A percentile compares a stretch with the other conserved stretches of the same genome.
Conservation (phyloP, 2,888 invertebrate species). For the Apantesis nais region DNA sequence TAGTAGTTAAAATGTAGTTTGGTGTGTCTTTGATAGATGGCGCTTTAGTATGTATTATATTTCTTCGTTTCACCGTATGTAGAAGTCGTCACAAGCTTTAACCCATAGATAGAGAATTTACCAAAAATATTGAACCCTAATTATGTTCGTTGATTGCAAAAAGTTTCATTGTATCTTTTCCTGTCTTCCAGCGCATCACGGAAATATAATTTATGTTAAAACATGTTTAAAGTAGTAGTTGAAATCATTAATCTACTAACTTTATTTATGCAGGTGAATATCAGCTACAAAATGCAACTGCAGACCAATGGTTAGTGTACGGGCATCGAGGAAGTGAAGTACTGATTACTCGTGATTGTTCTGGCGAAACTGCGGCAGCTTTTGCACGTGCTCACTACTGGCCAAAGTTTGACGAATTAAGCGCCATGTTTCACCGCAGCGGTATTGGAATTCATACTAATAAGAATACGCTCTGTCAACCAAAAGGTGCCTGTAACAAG, state of each 20-base stretch:
- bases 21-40: too few species aligned
- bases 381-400: conserved; percentile 60
- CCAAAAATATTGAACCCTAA: too few species aligned
- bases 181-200: not conserved
- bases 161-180: too few species aligned
- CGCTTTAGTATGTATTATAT: too few species aligned
- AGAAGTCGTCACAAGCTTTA: too few species aligned
- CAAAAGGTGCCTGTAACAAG: conserved; percentile 14
- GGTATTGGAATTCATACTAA: conserved; percentile 47
- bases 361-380: conserved; percentile 50
- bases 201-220: not conserved
- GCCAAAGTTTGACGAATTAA: conserved; percentile 52
- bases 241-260: not conserved
- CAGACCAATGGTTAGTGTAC: conserved; percentile 55
- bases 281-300: conserved; percentile 44
- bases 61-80: too few species aligned
- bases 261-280: conserved; percentile 42
- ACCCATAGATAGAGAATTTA: too few species aligned
- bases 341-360: conserved; percentile 54
- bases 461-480: conserved; percentile 47
- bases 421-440: conserved; percentile 54
- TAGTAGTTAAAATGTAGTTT: too few species aligned
- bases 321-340: conserved; percentile 56
- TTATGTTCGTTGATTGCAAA: too few species aligned
- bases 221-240: not conserved